These are phyloP conservation scores for Podargus strigoides DNA, from an alignment of 2,797 vertebrate species.

Conservation along the genomic window DNA sequence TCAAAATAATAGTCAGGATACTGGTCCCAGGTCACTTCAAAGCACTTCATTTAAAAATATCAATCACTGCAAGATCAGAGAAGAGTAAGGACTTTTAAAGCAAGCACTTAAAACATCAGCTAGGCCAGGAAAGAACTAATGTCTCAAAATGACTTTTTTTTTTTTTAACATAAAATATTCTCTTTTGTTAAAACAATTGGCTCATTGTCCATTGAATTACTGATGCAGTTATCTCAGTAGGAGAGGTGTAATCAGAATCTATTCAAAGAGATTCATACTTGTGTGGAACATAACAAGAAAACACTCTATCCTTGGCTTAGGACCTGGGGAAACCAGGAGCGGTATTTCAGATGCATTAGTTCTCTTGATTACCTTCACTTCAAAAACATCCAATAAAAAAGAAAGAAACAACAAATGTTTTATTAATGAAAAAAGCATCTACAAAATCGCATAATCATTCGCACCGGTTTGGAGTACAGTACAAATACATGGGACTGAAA, in stretches of 20 bases:
- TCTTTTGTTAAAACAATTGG: background rate
- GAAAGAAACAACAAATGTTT: conserved; percentile 31
- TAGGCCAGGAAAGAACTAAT: background rate
- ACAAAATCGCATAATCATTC: conserved; percentile 10
- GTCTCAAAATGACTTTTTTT: background rate
- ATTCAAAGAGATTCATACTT: background rate
- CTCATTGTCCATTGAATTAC: background rate
- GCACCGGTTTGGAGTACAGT: background rate
- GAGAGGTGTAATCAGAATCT: background rate
- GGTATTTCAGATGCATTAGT: background rate
- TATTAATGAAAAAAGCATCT: conserved; percentile 35
- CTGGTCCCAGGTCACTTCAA: background rate
- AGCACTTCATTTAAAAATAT: background rate
- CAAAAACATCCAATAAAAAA: background rate
- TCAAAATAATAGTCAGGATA: background rate
- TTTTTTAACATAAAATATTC: background rate
- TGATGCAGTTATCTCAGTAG: background rate
- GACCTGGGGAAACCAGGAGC: background rate
- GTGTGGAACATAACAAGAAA: background rate
- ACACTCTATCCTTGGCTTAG: background rate
- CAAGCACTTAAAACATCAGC: background rate
- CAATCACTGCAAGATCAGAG: background rate
- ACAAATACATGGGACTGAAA: background rate
- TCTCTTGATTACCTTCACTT: background rate
- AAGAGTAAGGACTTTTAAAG: background rate